phyloP scores from a whole-genome alignment of 30 jellyfish, hydroid and myxozoan species.

The Hydractinia symbiolongicarpus region DNA sequence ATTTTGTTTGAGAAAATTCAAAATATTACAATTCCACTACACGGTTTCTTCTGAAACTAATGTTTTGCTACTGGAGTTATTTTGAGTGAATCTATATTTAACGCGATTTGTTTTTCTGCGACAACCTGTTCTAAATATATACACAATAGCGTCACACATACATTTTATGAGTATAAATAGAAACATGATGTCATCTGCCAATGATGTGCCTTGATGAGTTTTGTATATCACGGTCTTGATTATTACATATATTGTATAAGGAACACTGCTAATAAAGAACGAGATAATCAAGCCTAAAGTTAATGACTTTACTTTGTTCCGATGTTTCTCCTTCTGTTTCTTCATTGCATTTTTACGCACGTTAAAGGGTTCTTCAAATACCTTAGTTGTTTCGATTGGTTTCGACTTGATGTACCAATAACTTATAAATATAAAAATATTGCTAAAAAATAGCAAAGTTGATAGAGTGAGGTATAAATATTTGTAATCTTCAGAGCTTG shows the following conservation, averaged over 20 bases:
- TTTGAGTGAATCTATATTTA: background rate
- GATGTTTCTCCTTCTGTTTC: background rate
- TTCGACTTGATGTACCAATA: conserved; percentile 15
- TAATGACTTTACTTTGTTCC: background rate
- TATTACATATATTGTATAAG: background rate
- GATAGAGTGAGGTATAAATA: background rate
- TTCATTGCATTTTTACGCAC: background rate
- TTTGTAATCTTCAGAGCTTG: conserved; percentile 6
- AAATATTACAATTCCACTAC: too few species aligned
- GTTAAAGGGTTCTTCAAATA: background rate
- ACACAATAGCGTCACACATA: background rate
- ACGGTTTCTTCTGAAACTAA: too few species aligned
- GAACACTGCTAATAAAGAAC: background rate
- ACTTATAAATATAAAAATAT: background rate
- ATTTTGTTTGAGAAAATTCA: too few species aligned
- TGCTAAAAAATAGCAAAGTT: conserved; percentile 1
- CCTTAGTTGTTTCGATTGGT: background rate
- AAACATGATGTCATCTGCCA: conserved; percentile 5
- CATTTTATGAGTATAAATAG: background rate
- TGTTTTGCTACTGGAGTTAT: background rate
- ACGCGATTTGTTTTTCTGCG: background rate
- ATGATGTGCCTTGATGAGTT: background rate
- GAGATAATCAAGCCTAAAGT: conserved; percentile 8
- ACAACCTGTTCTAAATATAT: background rate
- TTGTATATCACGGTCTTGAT: background rate